These are phyloP conservation scores for Platyscapa corneri DNA, from an alignment of 1,140 invertebrate genomes.

Conservation along the genomic window DNA sequence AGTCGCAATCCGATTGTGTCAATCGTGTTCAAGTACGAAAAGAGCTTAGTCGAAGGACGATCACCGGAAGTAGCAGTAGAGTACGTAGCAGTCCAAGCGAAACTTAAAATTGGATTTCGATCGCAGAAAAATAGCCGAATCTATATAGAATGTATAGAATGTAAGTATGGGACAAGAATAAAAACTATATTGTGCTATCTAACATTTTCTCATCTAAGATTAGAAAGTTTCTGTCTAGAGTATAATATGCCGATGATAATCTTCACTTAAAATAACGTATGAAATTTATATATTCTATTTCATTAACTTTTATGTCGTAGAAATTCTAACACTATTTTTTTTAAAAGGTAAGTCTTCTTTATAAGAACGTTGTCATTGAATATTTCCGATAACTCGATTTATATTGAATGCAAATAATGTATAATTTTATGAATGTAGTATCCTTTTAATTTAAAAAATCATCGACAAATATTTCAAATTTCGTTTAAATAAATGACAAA, in stretches of 20 bases:
- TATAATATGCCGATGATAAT: background rate
- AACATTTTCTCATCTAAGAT: background rate
- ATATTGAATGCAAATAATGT: no score
- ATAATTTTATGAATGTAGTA: no score
- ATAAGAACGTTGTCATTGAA: no score
- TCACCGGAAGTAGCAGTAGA: conserved; percentile 16
- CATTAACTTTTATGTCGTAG: background rate
- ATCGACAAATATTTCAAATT: no score
- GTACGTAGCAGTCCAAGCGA: conserved; percentile 26
- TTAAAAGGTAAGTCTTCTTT: no score
- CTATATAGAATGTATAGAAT: background rate
- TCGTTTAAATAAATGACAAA: no score
- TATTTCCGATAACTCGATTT: no score
- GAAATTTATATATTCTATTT: background rate
- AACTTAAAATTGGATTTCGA: conserved; percentile 53
- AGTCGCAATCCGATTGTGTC: background rate
- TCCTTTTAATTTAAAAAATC: no score
- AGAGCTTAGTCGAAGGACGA: conserved; percentile 16
- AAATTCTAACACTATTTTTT: no score
- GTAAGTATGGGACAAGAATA: background rate
- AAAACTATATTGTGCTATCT: background rate
- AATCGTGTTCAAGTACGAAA: conserved; percentile 11
- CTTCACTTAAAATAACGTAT: background rate
- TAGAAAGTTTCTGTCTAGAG: background rate
- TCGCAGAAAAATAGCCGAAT: conserved; percentile 41